Evolutionary conservation across 2,797 vertebrate species (phyloP).

Genomic region (Sebastes trivittatus): DNA sequence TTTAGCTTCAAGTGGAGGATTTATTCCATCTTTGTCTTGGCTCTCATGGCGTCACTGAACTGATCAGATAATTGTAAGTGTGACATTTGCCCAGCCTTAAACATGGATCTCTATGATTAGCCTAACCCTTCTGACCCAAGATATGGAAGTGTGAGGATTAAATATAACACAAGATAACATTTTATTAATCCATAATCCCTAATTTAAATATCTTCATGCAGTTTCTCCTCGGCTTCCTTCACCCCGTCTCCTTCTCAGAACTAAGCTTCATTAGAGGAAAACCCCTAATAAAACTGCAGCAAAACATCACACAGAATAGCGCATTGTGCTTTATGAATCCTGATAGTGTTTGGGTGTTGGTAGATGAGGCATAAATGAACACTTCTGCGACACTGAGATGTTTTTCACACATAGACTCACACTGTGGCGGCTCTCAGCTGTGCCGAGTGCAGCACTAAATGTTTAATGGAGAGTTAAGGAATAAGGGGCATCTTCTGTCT

Average conservation of each 20-base stretch:
- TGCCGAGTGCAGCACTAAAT: conserved; percentile 68
- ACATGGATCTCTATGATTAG: conserved; percentile 9
- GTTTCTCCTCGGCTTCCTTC: conserved; percentile 1
- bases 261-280: background rate
- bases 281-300: background rate
- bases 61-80: background rate
- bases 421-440: conserved; percentile 42
- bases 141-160: conserved; percentile 16
- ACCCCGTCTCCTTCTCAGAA: background rate
- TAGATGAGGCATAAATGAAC: conserved; percentile 24
- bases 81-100: conserved; percentile 23
- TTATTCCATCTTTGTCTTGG: background rate
- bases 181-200: conserved; percentile 11
- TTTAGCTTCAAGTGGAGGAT: background rate
- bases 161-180: conserved; percentile 30
- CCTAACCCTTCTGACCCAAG: conserved; percentile 1
- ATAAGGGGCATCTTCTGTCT: conserved; percentile 65
- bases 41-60: background rate
- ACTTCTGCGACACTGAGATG: conserved; percentile 29
- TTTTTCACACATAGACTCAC: conserved; percentile 26
- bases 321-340: conserved; percentile 33
- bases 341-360: background rate
- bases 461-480: conserved; percentile 74
- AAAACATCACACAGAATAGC: conserved; percentile 4
- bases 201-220: conserved; percentile 24